Base-by-base conservation (phyloP, 2,888 invertebrate genomes). In the Criorhina ranunculi region DNA sequence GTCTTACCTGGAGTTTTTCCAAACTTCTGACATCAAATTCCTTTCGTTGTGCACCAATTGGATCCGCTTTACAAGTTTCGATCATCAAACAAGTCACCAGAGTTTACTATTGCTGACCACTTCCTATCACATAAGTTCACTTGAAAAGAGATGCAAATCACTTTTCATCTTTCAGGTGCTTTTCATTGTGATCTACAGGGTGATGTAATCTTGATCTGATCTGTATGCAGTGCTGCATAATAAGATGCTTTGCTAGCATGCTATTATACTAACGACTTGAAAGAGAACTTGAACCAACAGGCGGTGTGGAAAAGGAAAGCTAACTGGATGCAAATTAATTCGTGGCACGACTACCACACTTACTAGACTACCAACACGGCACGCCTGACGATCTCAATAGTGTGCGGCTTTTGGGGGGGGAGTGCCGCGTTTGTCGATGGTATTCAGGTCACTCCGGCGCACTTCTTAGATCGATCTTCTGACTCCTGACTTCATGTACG, bases 401-500 rank as follows among this genome's bases (percentile, higher is more conserved):
- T 53, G 37, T 55, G 11, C 55, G 49, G 62, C 57, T 57, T 40
- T 62, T 42, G 42, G 62, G 82, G 62, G 82, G 78, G 66, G 72
- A 78, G 78, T 72, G 66, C 72, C 44, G 40, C 66, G 62, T 55
- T 62, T 73, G 57, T 51, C 46, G 51, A 46, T 46, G 78, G 78
- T 73, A 83, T 83, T 83, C 78, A 83, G 82, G 82, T 83, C 82
- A 83, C 7, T 78, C 64, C 33, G 67, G 62, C 67, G 72, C 55
- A 67, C 46, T 78, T 83, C 29, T 49, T 7, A 55, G 73, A 73
- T 73, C 73, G 60, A 78, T 83, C 78, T 73, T 62, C 35, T 83
- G 59, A 53, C 42, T 64, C 77, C 42, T 42, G 72, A 72, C 66
- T 62, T 72, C 64, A 60, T 37, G n/a, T 15, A 44, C 7, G n/a